Evolutionary conservation across 2,797 vertebrate species (phyloP).

Genomic region (Antennarius maculatus): DNA sequence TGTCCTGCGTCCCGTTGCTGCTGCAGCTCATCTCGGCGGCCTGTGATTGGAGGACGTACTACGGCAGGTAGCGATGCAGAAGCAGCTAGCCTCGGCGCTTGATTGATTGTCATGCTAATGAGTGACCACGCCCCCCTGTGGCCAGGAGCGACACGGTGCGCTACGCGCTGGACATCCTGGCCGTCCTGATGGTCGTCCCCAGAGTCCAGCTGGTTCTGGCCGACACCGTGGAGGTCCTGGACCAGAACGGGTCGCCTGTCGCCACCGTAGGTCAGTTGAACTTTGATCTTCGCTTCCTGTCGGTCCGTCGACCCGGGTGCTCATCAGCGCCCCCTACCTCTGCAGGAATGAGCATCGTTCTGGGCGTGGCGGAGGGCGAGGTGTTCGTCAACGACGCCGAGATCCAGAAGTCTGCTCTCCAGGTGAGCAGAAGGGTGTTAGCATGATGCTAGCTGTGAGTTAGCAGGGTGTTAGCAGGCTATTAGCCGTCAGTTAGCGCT

Average conservation of each 20-base stretch:
- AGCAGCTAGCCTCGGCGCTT: too few species aligned
- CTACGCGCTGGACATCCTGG: conserved; percentile 92
- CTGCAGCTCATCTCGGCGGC: conserved; percentile 95
- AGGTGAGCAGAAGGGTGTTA: conserved; percentile 57
- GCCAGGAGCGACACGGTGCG: conserved; percentile 93
- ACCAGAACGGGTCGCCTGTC: conserved; percentile 87
- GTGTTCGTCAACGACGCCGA: conserved; percentile 95
- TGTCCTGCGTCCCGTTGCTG: conserved; percentile 92
- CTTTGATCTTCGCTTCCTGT: rapidly evolving
- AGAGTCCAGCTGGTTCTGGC: conserved; percentile 92
- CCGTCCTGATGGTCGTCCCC: conserved; percentile 92
- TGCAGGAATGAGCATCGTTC: conserved; percentile 94
- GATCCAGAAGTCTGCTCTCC: conserved; percentile 96
- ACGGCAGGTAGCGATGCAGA: conserved; percentile 85
- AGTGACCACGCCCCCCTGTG: too few species aligned
- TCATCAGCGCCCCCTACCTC: not conserved
- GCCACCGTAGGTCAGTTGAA: conserved; percentile 90
- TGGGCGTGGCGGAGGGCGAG: conserved; percentile 95
- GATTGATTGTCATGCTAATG: too few species aligned
- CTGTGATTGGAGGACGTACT: conserved; percentile 96
- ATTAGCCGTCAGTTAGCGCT: too few species aligned
- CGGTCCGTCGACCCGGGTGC: too few species aligned
- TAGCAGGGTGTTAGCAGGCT: too few species aligned
- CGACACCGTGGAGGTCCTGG: conserved; percentile 89
- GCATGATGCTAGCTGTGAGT: too few species aligned